phyloP scores from a whole-genome alignment of 2,888 invertebrate genomes.

The Mythimna vitellina region DNA sequence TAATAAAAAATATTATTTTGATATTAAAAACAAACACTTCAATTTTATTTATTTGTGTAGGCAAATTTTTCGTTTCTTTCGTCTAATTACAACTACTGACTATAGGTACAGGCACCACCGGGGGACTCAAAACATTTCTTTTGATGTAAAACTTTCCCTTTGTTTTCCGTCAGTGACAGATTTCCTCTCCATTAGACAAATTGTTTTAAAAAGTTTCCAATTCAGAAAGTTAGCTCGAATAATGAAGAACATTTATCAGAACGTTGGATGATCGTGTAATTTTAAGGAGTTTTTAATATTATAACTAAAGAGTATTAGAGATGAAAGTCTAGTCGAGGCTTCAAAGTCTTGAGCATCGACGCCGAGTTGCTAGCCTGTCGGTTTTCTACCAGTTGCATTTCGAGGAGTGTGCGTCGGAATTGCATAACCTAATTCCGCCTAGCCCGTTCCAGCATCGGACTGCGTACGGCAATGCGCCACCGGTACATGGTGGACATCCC shows the following conservation, averaged over 20 bases:
- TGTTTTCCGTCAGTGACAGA: slow-evolving; percentile 77
- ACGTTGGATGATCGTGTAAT: slow-evolving; percentile 60
- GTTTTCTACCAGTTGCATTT: too few relatives aligned
- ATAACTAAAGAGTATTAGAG: slow-evolving; percentile 39
- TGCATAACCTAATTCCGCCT: too few relatives aligned
- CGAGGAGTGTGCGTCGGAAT: too few relatives aligned
- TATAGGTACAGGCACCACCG: slow-evolving; percentile 15
- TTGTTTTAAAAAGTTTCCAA: slow-evolving; percentile 79
- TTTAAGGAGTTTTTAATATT: slow-evolving; percentile 43
- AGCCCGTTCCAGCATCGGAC: too few relatives aligned
- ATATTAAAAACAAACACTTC: too few relatives aligned
- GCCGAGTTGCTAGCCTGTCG: too few relatives aligned
- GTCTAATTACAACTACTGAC: slow-evolving; percentile 25
- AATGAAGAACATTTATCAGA: slow-evolving; percentile 74
- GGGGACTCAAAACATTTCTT: slow-evolving; percentile 68
- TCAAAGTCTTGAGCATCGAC: too few relatives aligned
- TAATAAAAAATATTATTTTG: too few relatives aligned
- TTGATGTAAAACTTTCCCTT: slow-evolving; percentile 77
- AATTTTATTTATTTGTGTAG: neutral
- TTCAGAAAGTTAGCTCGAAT: slow-evolving; percentile 71
- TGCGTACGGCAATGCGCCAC: too few relatives aligned
- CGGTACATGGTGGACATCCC: too few relatives aligned
- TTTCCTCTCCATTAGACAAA: slow-evolving; percentile 81
- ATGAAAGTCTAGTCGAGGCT: neutral
- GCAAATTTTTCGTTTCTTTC: neutral